Base-by-base conservation (phyloP, 1,140 invertebrate genomes). In the Hermetia illucens region DNA sequence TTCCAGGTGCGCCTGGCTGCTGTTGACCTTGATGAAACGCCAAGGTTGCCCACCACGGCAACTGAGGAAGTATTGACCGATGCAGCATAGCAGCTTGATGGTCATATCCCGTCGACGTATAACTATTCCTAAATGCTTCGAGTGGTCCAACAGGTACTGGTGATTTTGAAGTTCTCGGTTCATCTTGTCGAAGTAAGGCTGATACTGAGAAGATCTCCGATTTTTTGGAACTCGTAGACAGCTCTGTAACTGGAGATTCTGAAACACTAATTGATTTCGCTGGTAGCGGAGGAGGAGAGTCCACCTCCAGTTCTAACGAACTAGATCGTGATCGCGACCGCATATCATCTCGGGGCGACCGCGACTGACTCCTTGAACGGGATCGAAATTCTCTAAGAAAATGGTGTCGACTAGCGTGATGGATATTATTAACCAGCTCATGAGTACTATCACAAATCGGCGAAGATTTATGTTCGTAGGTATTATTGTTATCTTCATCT, bases 141-240 rank as follows among this genome's bases (percentile, higher is more conserved):
- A 71, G 67, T 33, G 69, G 60, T 36, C 64, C 61, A 30, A 54
- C 52, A 36, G 56, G 53, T 36, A 58, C 44, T n/a, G 56, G 53
- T 37, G 49, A 36, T 66, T 60, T 68, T 53, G 52, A 66, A 41
- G 66, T 53, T 61, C 75, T 69, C 2, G 75, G 79, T 16, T 77
- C 72, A 55, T 86, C 81, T 34, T 82, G 79, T 58, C 79, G 69
- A 10, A 85, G 56, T 4, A 85, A 60, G 0, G 80, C 82, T 32
- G 75, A 81, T 4, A 85, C 81, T 39, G 79, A 84, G 53, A 85
- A 85, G 4, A 75, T 70, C 57, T 83, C 77, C 5, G 79, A 83
- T 63, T 77, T 74, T 58, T 78, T 78, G 54, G 63, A 46, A 45
- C 61, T 48, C 35, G 53, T 50, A 41, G 49, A 34, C 18, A 45